A percentile compares a stretch with the other conserved stretches of the same genome.
Conservation (phyloP, 2,888 invertebrate species). For the Linnaemya tessellans region DNA sequence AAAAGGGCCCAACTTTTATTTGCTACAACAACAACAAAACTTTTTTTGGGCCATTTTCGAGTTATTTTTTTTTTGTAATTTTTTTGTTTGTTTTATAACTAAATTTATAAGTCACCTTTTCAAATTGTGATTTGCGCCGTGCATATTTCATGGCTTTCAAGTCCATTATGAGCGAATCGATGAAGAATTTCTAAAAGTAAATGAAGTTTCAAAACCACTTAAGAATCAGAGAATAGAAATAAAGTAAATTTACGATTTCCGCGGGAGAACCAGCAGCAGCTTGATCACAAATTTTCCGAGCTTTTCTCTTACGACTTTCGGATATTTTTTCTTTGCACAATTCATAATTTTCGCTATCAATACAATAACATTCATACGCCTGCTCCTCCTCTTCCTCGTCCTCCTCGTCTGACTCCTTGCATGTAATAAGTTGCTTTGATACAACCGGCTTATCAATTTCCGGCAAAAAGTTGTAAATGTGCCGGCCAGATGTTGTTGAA, state of each 20-base stretch:
- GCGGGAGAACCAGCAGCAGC: neutral
- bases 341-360: slow-evolving; percentile 52
- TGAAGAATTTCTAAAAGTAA: slow-evolving; percentile 78
- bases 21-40: neutral
- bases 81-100: too few relatives aligned
- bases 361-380: neutral
- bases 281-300: slow-evolving; percentile 68
- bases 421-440: slow-evolving; percentile 8
- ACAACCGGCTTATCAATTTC: neutral
- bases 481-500: neutral
- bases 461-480: slow-evolving; percentile 30
- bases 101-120: slow-evolving; percentile 71
- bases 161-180: slow-evolving; percentile 79
- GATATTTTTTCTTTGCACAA: slow-evolving; percentile 53
- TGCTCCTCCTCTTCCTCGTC: too few relatives aligned
- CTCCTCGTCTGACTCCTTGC: slow-evolving; percentile 30
- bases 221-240: neutral
- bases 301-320: slow-evolving; percentile 47
- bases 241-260: slow-evolving; percentile 68
- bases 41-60: too few relatives aligned
- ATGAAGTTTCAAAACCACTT: neutral
- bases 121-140: slow-evolving; percentile 73
- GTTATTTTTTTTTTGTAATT: too few relatives aligned
- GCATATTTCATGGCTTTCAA: slow-evolving; percentile 79
- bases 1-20: neutral